Conservation (phyloP, 1,140 invertebrate genomes). For the Zaprionus lachaisei region DNA sequence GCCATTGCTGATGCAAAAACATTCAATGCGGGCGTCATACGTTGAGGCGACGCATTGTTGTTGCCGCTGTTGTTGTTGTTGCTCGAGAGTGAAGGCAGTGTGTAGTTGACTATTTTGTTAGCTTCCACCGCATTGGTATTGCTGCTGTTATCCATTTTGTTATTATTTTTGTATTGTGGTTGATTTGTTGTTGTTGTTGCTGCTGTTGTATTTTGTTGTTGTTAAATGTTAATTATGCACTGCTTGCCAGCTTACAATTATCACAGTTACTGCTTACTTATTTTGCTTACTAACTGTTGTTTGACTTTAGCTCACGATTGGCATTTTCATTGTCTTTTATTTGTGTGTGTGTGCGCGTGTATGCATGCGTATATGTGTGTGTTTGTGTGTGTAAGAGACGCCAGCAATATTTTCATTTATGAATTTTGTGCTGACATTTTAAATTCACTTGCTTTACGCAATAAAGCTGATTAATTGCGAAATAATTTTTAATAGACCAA, state of each 20-base stretch:
- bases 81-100: constrained; percentile 31
- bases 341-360: constrained; percentile 18
- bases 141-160: constrained; percentile 72
- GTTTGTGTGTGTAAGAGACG: constrained; percentile 26
- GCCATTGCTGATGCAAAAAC: constrained; percentile 26
- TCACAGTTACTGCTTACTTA: constrained; percentile 52
- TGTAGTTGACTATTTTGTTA: constrained; percentile 68
- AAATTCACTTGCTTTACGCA: constrained; percentile 49
- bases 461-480: constrained; percentile 56
- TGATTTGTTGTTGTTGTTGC: constrained; percentile 41
- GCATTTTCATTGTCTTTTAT: constrained; percentile 63
- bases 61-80: constrained; percentile 29
- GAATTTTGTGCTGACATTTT: constrained; percentile 41
- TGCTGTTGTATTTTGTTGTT: constrained; percentile 59
- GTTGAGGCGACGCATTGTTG: constrained; percentile 14
- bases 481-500: constrained; percentile 53
- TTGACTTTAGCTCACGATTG: constrained; percentile 70
- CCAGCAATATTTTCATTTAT: constrained; percentile 23
- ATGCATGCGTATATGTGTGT: constrained; percentile 9
- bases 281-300: constrained; percentile 45
- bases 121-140: constrained; percentile 42
- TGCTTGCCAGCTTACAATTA: constrained; percentile 50
- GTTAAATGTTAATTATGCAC: constrained; percentile 54
- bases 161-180: constrained; percentile 15
- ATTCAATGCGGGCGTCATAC: constrained; percentile 33